Evolutionary conservation across 2,797 vertebrate genomes (phyloP).

Genomic region (Bovichtus variegatus): DNA sequence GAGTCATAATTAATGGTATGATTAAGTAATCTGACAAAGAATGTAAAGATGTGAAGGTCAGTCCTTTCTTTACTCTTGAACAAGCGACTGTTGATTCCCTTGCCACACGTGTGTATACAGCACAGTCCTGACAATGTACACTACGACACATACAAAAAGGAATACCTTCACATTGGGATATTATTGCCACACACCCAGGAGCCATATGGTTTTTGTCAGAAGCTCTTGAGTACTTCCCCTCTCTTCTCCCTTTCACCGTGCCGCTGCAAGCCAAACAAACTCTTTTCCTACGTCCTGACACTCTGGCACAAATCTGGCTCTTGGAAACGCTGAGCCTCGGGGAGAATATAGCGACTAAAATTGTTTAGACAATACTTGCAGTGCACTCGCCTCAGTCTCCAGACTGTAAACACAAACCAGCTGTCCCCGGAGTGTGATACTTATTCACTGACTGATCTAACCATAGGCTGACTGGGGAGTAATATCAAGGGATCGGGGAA

Average conservation of each 20-base stretch:
- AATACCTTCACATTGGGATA: conserved; percentile 35
- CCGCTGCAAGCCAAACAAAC: conserved; percentile 65
- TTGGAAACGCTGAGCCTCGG: conserved; percentile 64
- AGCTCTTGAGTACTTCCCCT: conserved; percentile 51
- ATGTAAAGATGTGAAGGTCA: conserved; percentile 23
- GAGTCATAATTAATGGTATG: conserved; percentile 15
- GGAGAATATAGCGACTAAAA: conserved; percentile 74
- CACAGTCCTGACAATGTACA: conserved; percentile 5
- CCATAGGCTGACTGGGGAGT: conserved; percentile 52
- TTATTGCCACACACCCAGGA: conserved; percentile 57
- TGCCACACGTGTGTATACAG: background rate
- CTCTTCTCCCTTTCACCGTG: conserved; percentile 41
- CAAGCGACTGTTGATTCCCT: conserved; percentile 26
- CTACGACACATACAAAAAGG: conserved; percentile 23
- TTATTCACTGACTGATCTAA: conserved; percentile 71
- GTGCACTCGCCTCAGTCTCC: conserved; percentile 68
- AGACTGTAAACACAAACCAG: conserved; percentile 81
- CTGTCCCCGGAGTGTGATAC: conserved; percentile 75
- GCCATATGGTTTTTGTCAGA: conserved; percentile 75
- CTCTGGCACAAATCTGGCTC: conserved; percentile 70
- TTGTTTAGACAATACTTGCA: conserved; percentile 79
- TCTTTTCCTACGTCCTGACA: conserved; percentile 58
- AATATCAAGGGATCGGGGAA: conserved; percentile 35
- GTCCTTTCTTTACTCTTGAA: conserved; percentile 6
- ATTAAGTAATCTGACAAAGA: conserved; percentile 13